A percentile compares a stretch with the other conserved stretches of the same genome.
phyloP scores from a whole-genome alignment of 1,140 invertebrate genomes.

The Drosophila mojavensis region DNA sequence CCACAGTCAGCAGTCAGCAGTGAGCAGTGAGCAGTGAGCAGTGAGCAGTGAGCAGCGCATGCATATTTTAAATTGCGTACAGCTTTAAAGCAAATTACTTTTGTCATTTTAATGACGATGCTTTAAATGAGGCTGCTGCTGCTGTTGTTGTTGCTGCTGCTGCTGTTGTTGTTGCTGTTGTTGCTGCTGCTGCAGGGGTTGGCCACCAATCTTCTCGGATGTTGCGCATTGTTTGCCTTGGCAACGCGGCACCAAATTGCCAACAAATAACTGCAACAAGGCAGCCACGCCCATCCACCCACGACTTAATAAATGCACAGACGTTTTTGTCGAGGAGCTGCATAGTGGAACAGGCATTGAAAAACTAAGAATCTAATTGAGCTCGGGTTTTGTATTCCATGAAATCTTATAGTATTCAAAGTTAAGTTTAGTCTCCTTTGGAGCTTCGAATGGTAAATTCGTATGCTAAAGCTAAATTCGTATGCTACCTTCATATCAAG shows the following conservation, averaged over 20 bases:
- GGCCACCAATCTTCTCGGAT: constrained; percentile 44
- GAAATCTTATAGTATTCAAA: no score
- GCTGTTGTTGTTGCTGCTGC: neutral
- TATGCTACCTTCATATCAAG: no score
- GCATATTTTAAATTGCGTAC: constrained; percentile 68
- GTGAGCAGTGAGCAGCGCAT: neutral
- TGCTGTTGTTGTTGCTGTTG: constrained; percentile 16
- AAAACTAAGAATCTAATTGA: neutral
- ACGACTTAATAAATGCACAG: constrained; percentile 47
- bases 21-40: neutral
- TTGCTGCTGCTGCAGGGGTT: constrained; percentile 15
- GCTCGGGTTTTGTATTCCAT: no score
- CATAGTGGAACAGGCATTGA: constrained; percentile 17
- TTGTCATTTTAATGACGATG: constrained; percentile 70
- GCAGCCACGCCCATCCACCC: constrained; percentile 10
- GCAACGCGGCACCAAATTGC: constrained; percentile 54
- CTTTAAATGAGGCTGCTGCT: constrained; percentile 35
- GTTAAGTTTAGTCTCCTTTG: no score
- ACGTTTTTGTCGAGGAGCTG: constrained; percentile 30
- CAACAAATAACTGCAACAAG: constrained; percentile 41
- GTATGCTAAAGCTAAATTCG: no score
- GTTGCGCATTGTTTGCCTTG: constrained; percentile 58
- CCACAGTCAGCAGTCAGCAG: no score
- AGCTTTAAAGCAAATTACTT: constrained; percentile 71
- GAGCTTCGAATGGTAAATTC: no score